Evolutionary conservation across 2,113 vertebrate species (phyloP), one percentile per base, ranked within the genome.

Genomic region (Tapirus terrestris): DNA sequence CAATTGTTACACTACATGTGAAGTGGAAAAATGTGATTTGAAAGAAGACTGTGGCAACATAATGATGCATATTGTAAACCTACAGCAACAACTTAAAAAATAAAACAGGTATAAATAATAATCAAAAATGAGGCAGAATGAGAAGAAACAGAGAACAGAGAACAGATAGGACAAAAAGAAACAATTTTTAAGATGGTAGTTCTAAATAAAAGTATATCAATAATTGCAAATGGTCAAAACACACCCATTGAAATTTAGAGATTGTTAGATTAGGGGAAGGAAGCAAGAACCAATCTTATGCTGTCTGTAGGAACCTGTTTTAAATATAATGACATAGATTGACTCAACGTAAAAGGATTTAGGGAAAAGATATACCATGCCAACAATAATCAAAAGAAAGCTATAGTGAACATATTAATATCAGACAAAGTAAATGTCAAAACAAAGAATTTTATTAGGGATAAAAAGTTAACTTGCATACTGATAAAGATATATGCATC

Each of bases 41-140:
- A 82, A 36, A 43, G 18, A 67, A 82, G 16, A 36, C 16, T 73
- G 1, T 83, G 17, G 31, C 27, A 67, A 70, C 45, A 29, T 33
- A 72, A 73, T 31, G 4, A 87, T 61, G 25, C 5, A 27, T 56
- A 56, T 23, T 92, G 5, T 23, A 51, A 53, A 58, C 21, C 4
- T 77, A 36, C 68, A 61, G 29, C 8, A 89, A 33, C 23, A 89
- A 39, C 9, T 80, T 80, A 90, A 73, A 39, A 87, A 76, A 65
- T 65, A 70, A 61, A 31, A 53, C 16, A 56, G 0, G 1, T 63
- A 43, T 43, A 81, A 95, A 73, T 53, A 67, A 73, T 87, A 61
- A 84, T 91, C 20, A 23, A 96, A 84, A 92, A 18, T 75, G 94
- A 94, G 13, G 25, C 18, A 96, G 16, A 94, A 75, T 36, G 1